phyloP scores from a whole-genome alignment of 2,888 invertebrate genomes.

The Andrena praecox region DNA sequence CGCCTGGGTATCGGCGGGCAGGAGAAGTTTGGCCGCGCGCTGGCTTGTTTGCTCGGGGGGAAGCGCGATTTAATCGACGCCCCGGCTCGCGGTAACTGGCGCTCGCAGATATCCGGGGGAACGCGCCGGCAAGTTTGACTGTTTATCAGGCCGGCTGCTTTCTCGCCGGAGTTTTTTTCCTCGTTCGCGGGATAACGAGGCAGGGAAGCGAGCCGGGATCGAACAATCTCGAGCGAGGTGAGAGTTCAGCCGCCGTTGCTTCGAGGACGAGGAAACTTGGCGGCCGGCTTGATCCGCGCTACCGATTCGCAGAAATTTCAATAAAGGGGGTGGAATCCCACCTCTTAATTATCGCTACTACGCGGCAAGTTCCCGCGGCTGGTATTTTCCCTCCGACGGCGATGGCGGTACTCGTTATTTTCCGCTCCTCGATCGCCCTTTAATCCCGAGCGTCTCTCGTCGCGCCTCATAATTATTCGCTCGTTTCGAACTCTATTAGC shows the following conservation, averaged over 20 bases:
- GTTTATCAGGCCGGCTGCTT: not conserved
- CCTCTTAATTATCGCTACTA: constrained; percentile 26
- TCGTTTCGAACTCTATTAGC: not conserved
- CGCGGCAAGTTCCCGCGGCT: constrained; percentile 1
- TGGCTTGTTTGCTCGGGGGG: no score
- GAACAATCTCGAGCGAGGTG: not conserved
- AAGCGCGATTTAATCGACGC: no score
- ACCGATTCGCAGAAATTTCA: constrained; percentile 15
- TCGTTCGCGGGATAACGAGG: not conserved
- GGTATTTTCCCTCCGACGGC: no score
- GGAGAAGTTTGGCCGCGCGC: no score
- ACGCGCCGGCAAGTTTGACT: constrained; percentile 20
- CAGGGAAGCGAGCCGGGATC: not conserved
- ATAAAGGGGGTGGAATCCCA: constrained; percentile 2
- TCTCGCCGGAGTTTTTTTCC: not conserved
- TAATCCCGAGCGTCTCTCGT: not conserved
- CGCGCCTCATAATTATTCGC: not conserved
- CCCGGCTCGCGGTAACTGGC: not conserved
- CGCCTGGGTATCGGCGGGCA: no score
- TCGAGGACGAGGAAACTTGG: not conserved
- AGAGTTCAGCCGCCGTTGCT: constrained; percentile 17
- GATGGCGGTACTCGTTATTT: no score
- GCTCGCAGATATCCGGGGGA: not conserved
- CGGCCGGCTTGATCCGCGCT: not conserved
- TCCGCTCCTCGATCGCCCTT: no score